Evolutionary conservation across 2,113 vertebrate genomes (phyloP).

Genomic region (Corydoras maculifer): DNA sequence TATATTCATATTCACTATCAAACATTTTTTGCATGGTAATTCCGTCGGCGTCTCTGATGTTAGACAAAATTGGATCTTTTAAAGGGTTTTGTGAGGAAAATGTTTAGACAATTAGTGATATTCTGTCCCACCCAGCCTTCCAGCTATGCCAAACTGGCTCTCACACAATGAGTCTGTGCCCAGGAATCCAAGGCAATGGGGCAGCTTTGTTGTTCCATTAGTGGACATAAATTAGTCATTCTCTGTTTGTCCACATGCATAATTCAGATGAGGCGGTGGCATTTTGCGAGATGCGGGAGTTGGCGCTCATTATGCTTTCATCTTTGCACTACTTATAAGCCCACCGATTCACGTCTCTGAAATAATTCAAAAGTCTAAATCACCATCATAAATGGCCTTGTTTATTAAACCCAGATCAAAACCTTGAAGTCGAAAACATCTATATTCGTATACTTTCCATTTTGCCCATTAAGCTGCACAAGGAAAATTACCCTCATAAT

Average conservation of each 20-base stretch:
- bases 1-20: too few relatives aligned
- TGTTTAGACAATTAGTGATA: background rate
- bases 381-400: background rate
- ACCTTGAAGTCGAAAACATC: too few relatives aligned
- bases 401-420: background rate
- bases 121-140: constrained; percentile 27
- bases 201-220: constrained; percentile 48
- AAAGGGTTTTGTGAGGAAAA: background rate
- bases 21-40: too few relatives aligned
- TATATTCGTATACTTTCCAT: too few relatives aligned
- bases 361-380: background rate
- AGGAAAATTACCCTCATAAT: too few relatives aligned
- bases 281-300: constrained; percentile 47
- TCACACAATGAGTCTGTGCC: constrained; percentile 43
- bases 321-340: constrained; percentile 17
- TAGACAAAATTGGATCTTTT: background rate
- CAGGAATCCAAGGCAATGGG: constrained; percentile 39
- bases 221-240: constrained; percentile 64
- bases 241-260: constrained; percentile 57
- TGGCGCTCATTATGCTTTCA: constrained; percentile 33
- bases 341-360: background rate
- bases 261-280: constrained; percentile 62
- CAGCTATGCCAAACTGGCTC: constrained; percentile 44
- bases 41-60: too few relatives aligned
- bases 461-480: too few relatives aligned